Conservation (phyloP, 2,113 vertebrate species). For the Eurystomus gularis region DNA sequence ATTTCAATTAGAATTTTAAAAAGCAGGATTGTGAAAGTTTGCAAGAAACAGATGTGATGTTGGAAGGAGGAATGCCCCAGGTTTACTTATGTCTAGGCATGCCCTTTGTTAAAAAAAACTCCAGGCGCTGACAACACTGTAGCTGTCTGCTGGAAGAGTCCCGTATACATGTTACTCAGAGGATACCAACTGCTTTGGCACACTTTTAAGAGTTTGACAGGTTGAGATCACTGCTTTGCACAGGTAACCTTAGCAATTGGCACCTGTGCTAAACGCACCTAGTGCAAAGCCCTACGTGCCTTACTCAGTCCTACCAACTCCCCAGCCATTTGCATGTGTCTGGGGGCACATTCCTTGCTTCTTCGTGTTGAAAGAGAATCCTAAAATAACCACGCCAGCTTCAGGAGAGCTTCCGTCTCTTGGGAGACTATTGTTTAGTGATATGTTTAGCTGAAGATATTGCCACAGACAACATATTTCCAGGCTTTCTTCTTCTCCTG, state of each 20-base stretch:
- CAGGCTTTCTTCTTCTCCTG: conserved; percentile 48
- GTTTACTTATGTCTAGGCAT: conserved; percentile 65
- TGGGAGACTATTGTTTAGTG: conserved; percentile 66
- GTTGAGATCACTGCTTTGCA: conserved; percentile 39
- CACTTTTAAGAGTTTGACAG: not conserved
- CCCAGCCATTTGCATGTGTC: conserved; percentile 38
- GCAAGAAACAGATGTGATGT: conserved; percentile 57
- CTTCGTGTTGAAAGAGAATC: conserved; percentile 56
- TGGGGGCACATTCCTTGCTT: conserved; percentile 50
- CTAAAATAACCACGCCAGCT: conserved; percentile 52
- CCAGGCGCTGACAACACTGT: not conserved
- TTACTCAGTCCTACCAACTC: conserved; percentile 7
- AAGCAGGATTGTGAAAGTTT: conserved; percentile 63
- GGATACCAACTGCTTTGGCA: conserved; percentile 7
- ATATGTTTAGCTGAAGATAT: conserved; percentile 57
- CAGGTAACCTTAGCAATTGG: conserved; percentile 56
- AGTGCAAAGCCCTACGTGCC: not conserved
- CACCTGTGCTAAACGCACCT: conserved; percentile 5
- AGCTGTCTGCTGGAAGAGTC: conserved; percentile 51
- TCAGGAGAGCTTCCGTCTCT: conserved; percentile 62
- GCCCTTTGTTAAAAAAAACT: conserved; percentile 37
- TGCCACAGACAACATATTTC: conserved; percentile 60
- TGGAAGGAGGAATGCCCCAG: conserved; percentile 60
- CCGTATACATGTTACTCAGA: not conserved
- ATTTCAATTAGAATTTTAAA: conserved; percentile 64